phyloP scores from a whole-genome alignment of 2,888 invertebrate genomes.

The Tachina lurida region DNA sequence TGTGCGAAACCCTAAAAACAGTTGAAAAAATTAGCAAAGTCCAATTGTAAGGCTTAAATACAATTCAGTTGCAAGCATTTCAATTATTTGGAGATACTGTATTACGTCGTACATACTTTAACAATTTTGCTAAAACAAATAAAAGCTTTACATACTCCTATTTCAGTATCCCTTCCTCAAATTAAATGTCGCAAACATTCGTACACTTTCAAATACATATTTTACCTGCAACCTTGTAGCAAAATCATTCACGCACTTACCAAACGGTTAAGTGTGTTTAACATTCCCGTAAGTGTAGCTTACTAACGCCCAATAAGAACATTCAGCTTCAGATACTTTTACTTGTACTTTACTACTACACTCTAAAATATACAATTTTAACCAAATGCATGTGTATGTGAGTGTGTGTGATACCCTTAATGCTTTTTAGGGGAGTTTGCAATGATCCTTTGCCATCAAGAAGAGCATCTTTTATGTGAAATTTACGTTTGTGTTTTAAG shows the following conservation, averaged over 20 bases:
- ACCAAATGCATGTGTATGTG: constrained; percentile 31
- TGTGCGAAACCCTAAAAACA: no score
- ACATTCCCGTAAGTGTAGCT: constrained; percentile 37
- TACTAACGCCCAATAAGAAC: constrained; percentile 50
- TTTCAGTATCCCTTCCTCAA: no score
- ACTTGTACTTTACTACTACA: background rate
- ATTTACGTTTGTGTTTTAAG: constrained; percentile 55
- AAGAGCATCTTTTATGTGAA: constrained; percentile 52
- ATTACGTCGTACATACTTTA: no score
- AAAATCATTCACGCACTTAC: constrained; percentile 44
- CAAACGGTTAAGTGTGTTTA: constrained; percentile 23
- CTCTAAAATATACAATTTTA: background rate
- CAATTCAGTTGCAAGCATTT: no score
- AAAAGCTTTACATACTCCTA: no score
- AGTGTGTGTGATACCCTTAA: constrained; percentile 46
- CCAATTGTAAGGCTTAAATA: no score
- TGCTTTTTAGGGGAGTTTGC: constrained; percentile 62
- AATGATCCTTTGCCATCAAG: constrained; percentile 59
- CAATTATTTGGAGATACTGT: no score
- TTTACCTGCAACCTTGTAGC: constrained; percentile 45
- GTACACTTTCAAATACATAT: no score
- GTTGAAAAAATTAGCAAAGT: no score
- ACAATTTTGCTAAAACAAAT: no score
- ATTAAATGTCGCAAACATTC: no score
- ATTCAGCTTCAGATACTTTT: constrained; percentile 1